These are phyloP conservation scores for Drosophila bunnanda DNA, from an alignment of 2,888 invertebrate genomes.

Conservation along the genomic window DNA sequence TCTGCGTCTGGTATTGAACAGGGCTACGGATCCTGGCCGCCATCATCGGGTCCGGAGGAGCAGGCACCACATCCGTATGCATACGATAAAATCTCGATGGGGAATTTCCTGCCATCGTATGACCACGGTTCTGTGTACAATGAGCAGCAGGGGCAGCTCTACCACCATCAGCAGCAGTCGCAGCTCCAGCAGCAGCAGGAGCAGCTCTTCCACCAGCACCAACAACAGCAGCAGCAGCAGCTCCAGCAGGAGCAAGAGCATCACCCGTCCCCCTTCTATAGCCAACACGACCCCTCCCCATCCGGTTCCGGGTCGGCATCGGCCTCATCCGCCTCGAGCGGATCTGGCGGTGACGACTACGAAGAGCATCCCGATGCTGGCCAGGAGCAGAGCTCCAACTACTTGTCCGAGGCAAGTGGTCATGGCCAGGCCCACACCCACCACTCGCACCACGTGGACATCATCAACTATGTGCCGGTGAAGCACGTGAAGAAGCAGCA, in stretches of 20 bases:
- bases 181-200: constrained; percentile 59
- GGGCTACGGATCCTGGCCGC: constrained; percentile 47
- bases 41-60: constrained; percentile 32
- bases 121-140: constrained; percentile 74
- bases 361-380: constrained; percentile 61
- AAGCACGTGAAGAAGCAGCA: constrained; percentile 90
- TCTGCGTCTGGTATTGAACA: constrained; percentile 52
- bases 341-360: constrained; percentile 56
- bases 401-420: constrained; percentile 63
- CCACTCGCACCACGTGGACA: constrained; percentile 85
- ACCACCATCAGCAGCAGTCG: constrained; percentile 50
- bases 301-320: constrained; percentile 26
- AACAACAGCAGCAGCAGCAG: constrained; percentile 51
- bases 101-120: constrained; percentile 82
- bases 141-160: constrained; percentile 41
- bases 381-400: constrained; percentile 69
- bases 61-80: constrained; percentile 53
- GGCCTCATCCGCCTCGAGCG: constrained; percentile 33
- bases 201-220: constrained; percentile 52
- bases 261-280: constrained; percentile 43
- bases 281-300: constrained; percentile 35
- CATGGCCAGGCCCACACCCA: constrained; percentile 48
- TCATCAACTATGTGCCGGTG: constrained; percentile 87
- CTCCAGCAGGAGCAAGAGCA: constrained; percentile 41
- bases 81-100: constrained; percentile 82